These are phyloP conservation scores for Oreochromis aureus DNA, from an alignment of 2,113 vertebrate species.

Conservation along the genomic window DNA sequence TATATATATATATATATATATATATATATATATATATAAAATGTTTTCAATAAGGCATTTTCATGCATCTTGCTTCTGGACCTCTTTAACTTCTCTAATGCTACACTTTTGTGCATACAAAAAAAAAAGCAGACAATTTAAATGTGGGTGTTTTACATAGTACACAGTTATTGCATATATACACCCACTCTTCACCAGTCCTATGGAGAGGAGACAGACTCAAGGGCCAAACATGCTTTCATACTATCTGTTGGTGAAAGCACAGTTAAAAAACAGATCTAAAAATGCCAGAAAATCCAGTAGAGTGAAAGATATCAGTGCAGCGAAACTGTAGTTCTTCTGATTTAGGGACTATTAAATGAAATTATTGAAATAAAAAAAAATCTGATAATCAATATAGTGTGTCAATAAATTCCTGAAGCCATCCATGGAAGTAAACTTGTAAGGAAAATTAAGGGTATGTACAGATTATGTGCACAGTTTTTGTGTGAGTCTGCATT, in stretches of 20 bases:
- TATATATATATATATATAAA: too few relatives aligned
- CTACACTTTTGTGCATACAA: neutral
- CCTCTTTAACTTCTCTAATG: neutral
- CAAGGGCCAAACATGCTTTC: neutral
- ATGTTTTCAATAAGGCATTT: too few relatives aligned
- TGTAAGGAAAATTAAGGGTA: neutral
- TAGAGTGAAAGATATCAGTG: neutral
- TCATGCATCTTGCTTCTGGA: neutral
- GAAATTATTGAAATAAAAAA: neutral
- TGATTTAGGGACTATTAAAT: neutral
- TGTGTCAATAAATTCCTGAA: neutral
- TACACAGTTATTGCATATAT: neutral
- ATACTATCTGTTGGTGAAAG: neutral
- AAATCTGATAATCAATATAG: neutral
- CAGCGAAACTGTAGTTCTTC: rapidly evolving
- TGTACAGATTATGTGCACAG: neutral
- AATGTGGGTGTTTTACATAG: neutral
- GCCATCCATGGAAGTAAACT: neutral
- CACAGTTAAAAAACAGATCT: neutral
- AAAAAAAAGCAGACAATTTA: neutral
- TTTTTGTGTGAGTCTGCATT: neutral
- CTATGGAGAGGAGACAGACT: neutral
- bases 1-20: neutral
- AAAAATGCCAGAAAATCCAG: neutral
- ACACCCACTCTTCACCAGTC: neutral